These are phyloP conservation scores for Agonopterix heracliana DNA, from an alignment of 2,888 invertebrate species.

Conservation along the genomic window DNA sequence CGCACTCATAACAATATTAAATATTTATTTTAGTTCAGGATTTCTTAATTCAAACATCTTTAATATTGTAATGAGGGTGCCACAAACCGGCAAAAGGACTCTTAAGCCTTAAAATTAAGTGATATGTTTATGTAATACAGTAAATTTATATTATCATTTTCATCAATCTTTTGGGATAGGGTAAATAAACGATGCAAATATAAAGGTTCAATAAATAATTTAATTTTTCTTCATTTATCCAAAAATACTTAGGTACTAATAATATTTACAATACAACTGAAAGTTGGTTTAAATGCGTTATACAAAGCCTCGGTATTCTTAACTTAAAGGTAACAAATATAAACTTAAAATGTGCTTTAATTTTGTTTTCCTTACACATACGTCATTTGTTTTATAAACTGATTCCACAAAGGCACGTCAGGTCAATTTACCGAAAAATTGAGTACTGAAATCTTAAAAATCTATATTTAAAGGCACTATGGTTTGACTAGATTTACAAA, in stretches of 20 bases:
- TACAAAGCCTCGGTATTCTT: conserved; percentile 38
- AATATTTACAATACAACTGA: conserved; percentile 47
- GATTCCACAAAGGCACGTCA: not conserved
- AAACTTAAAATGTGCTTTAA: conserved; percentile 6
- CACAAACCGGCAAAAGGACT: too few species aligned
- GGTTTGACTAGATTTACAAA: conserved; percentile 68
- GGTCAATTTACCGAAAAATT: not conserved
- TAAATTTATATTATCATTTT: too few species aligned
- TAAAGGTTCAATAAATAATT: conserved; percentile 57
- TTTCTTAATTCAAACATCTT: too few species aligned
- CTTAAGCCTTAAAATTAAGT: too few species aligned
- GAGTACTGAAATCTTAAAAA: not conserved
- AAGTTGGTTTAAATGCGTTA: conserved; percentile 36
- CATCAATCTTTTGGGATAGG: too few species aligned
- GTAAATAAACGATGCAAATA: too few species aligned
- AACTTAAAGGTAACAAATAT: conserved; percentile 44
- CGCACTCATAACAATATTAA: too few species aligned
- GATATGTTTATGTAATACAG: too few species aligned
- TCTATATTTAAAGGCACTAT: conserved; percentile 55
- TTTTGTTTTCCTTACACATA: not conserved
- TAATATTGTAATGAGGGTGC: too few species aligned
- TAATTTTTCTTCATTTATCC: conserved; percentile 38
- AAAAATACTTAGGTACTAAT: conserved; percentile 22
- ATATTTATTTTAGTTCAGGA: too few species aligned
- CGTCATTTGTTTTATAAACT: not conserved